Evolutionary conservation across 2,797 vertebrate species (phyloP).

Genomic region (Loriculus beryllinus): DNA sequence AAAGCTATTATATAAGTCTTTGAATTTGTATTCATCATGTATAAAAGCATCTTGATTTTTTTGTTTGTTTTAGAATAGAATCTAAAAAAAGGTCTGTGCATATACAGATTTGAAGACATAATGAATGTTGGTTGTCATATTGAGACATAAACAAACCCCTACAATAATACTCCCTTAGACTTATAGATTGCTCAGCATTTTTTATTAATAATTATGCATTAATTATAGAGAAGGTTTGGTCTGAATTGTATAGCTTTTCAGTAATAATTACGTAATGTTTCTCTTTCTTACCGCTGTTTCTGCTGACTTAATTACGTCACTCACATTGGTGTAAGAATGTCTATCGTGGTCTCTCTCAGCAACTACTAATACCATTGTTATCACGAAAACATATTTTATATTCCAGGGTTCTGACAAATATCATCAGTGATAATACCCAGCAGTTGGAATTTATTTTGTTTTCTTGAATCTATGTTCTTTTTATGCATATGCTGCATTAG

Average conservation of each 20-base stretch:
- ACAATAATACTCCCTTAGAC: not conserved
- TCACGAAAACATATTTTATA: not conserved
- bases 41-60: not conserved
- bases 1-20: not conserved
- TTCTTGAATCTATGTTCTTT: constrained; percentile 2
- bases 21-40: not conserved
- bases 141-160: not conserved
- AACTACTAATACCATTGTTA: not conserved
- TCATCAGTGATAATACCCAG: not conserved
- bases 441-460: constrained; percentile 5
- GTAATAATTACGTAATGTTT: not conserved
- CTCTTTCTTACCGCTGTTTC: not conserved
- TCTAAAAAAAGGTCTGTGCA: not conserved
- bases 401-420: not conserved
- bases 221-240: not conserved
- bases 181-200: not conserved
- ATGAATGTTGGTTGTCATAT: not conserved
- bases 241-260: not conserved
- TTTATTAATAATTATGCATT: not conserved
- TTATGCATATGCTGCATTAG: not conserved
- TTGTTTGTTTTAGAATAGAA: not conserved
- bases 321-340: not conserved
- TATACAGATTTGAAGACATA: not conserved
- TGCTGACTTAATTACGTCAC: not conserved
- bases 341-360: not conserved